These are phyloP conservation scores for Tetragonula clypearis DNA, from an alignment of 1,140 invertebrate species.

Conservation along the genomic window DNA sequence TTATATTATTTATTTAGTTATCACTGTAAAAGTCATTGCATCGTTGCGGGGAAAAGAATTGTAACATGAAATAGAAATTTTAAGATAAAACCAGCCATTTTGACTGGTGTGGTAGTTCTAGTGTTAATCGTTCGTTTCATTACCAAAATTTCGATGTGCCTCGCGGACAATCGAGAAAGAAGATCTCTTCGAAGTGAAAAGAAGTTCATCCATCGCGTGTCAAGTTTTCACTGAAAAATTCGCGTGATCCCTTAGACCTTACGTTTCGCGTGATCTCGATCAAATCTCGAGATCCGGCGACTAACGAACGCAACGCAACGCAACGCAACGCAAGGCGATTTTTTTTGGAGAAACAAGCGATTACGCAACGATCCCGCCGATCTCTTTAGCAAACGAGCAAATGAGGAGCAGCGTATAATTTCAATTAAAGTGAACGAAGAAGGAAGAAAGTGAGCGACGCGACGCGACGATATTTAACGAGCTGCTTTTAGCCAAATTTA, in stretches of 20 bases:
- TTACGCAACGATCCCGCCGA: background rate
- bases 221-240: background rate
- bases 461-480: conserved; percentile 4
- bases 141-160: background rate
- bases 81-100: too few relatives aligned
- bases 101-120: too few relatives aligned
- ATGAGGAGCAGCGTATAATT: background rate
- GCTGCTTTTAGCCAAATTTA: conserved; percentile 18
- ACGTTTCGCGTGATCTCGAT: background rate
- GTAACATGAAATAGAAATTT: too few relatives aligned
- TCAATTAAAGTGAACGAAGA: background rate
- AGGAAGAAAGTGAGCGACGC: background rate
- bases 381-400: background rate
- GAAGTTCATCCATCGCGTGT: background rate
- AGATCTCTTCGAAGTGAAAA: background rate
- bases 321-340: background rate
- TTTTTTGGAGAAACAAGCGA: background rate
- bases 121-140: background rate
- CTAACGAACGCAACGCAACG: background rate
- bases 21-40: too few relatives aligned
- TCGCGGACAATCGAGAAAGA: too few relatives aligned
- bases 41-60: too few relatives aligned
- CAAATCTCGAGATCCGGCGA: background rate
- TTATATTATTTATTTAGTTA: too few relatives aligned
- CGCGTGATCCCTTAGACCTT: background rate